Conservation (phyloP, 37 sponge, comb jelly and placozoan species). For the Dysidea cf. avara region DNA sequence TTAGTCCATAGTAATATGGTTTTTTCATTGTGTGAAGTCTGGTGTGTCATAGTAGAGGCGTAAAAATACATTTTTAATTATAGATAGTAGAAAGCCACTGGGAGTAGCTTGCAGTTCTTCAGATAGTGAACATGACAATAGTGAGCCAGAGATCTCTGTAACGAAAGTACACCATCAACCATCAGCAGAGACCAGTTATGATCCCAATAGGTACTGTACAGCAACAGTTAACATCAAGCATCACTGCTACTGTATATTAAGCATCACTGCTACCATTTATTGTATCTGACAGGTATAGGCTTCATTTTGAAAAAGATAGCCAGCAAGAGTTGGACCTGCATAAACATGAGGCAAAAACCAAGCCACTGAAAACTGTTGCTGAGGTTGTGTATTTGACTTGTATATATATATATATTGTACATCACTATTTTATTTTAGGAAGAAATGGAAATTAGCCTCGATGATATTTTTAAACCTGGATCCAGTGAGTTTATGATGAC, state of each 20-base stretch:
- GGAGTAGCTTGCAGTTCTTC: background rate
- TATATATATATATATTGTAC: too few relatives aligned
- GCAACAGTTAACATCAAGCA: too few relatives aligned
- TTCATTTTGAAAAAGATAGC: constrained; percentile 75
- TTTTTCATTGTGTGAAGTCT: too few relatives aligned
- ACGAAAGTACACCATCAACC: constrained; percentile 47
- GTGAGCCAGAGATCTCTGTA: constrained; percentile 8
- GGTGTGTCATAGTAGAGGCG: too few relatives aligned
- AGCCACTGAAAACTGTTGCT: constrained; percentile 40
- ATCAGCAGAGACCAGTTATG: background rate
- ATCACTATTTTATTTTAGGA: too few relatives aligned
- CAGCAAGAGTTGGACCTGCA: constrained; percentile 57
- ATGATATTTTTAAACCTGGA: constrained; percentile 68
- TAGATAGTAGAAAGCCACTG: background rate
- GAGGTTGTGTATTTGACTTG: constrained; percentile 59
- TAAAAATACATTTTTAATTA: too few relatives aligned
- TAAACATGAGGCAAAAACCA: constrained; percentile 53
- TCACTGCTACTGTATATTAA: too few relatives aligned
- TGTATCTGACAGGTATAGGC: constrained; percentile 42
- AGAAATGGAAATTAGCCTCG: constrained; percentile 64
- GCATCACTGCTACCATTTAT: background rate
- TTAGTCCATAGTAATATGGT: too few relatives aligned
- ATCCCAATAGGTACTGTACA: constrained; percentile 39
- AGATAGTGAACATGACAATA: background rate
- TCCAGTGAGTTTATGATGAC: constrained; percentile 13